These are phyloP conservation scores for Dasypus novemcinctus DNA, from an alignment of 2,113 vertebrate species.

Conservation along the genomic window DNA sequence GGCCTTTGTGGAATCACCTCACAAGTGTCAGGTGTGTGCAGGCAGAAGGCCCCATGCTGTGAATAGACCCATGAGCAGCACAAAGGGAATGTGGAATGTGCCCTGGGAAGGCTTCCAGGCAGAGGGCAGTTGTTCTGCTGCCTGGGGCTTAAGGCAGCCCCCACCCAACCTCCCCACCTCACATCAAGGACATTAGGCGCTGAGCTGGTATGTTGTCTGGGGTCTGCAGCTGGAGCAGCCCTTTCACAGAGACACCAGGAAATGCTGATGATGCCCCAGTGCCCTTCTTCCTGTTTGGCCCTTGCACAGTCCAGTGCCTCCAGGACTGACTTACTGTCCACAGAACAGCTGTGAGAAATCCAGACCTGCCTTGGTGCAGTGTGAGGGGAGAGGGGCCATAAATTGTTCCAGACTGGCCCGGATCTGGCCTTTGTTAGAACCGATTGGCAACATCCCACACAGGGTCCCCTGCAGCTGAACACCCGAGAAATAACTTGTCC, in stretches of 20 bases:
- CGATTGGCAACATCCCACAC: neutral
- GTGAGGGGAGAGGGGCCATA: neutral
- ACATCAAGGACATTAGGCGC: neutral
- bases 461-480: neutral
- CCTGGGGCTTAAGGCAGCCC: neutral
- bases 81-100: neutral
- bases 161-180: too few relatives aligned
- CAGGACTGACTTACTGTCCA: neutral
- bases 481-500: neutral
- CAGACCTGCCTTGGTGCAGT: neutral
- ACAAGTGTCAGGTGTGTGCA: slow-evolving; percentile 24
- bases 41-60: neutral
- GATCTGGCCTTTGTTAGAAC: neutral
- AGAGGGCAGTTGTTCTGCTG: neutral
- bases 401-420: neutral
- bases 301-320: neutral
- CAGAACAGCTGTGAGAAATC: neutral
- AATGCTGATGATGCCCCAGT: neutral
- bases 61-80: neutral
- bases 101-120: neutral
- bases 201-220: neutral
- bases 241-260: neutral
- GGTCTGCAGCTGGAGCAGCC: neutral
- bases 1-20: neutral
- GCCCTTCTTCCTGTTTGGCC: neutral